These are phyloP conservation scores for Andrena minutula DNA, from an alignment of 2,888 invertebrate species.

Conservation along the genomic window DNA sequence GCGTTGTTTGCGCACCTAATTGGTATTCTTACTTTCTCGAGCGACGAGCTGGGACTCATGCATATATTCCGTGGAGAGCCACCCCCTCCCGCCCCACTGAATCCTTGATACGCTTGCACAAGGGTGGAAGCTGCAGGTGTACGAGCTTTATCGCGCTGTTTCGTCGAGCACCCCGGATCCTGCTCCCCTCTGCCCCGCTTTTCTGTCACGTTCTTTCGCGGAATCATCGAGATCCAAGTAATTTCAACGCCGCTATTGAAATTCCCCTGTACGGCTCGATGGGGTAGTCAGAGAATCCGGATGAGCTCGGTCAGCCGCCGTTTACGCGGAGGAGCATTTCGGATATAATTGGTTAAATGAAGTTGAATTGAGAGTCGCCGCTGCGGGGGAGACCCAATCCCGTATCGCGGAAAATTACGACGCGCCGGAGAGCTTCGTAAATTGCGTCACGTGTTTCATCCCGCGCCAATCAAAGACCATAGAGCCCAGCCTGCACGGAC, in stretches of 20 bases:
- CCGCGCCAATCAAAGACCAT: conserved; percentile 58
- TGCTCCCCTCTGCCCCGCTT: neutral
- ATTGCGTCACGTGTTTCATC: conserved; percentile 48
- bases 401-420: conserved; percentile 36
- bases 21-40: conserved; percentile 71
- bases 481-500: neutral
- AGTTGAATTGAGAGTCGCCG: neutral
- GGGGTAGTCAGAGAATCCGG: too few species aligned
- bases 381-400: neutral
- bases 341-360: conserved; percentile 9
- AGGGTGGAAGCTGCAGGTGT: neutral
- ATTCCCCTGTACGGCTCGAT: too few species aligned
- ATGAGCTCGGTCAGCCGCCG: neutral
- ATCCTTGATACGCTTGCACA: conserved; percentile 33
- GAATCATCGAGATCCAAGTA: neutral
- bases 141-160: conserved; percentile 43
- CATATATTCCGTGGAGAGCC: conserved; percentile 64
- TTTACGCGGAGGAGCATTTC: neutral
- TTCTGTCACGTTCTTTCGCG: neutral
- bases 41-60: conserved; percentile 60
- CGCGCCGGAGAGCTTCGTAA: conserved; percentile 32
- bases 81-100: conserved; percentile 4
- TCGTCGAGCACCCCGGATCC: neutral
- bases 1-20: conserved; percentile 69
- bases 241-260: too few species aligned